Percentiles rank a stretch among this genome's conserved stretches.
Conservation (phyloP, 1,140 invertebrate species). For the Bombus waltoni region DNA sequence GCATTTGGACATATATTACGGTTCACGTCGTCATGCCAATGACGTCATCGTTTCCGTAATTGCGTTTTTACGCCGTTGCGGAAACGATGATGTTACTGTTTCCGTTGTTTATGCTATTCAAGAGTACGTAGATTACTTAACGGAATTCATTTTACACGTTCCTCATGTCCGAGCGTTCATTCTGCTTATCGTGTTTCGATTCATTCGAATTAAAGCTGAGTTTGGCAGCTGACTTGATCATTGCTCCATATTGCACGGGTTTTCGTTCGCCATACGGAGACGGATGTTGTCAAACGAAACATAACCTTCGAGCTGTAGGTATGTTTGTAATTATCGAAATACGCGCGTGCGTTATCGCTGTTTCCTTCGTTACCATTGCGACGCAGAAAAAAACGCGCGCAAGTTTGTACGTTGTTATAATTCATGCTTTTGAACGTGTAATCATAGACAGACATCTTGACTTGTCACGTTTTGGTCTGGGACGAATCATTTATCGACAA, state of each 20-base stretch:
- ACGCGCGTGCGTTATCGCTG: conserved; percentile 7
- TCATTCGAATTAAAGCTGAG: background rate
- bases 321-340: background rate
- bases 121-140: background rate
- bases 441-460: conserved; percentile 5
- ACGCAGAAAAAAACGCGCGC: conserved; percentile 7
- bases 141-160: background rate
- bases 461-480: background rate
- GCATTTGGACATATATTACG: conserved; percentile 9
- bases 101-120: background rate
- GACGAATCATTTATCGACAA: background rate
- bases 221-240: background rate
- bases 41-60: conserved; percentile 59
- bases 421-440: background rate
- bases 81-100: conserved; percentile 19
- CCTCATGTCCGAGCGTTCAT: background rate
- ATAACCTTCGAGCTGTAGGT: background rate
- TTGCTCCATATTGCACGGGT: background rate
- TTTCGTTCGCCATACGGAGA: background rate
- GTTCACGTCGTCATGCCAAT: conserved; percentile 29
- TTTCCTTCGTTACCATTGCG: conserved; percentile 29
- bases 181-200: background rate
- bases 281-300: background rate
- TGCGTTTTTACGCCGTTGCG: conserved; percentile 22
- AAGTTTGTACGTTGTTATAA: background rate